phyloP scores from a whole-genome alignment of 2,888 invertebrate species.

The Caradrina clavipalpis region DNA sequence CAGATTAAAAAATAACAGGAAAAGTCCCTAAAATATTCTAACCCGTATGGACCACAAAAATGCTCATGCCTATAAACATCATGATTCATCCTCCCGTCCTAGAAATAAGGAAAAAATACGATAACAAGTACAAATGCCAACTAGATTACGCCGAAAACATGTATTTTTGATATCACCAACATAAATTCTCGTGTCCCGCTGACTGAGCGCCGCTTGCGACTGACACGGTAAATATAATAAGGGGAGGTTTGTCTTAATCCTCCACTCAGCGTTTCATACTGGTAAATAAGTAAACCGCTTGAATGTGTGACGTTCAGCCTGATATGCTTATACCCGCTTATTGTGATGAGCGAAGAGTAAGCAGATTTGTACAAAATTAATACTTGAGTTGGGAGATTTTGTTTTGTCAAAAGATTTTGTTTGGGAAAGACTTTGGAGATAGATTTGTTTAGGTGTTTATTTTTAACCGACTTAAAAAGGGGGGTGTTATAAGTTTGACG shows the following conservation, averaged over 20 bases:
- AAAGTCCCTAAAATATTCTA: background rate
- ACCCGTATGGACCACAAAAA: background rate
- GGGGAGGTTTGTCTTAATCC: conserved; percentile 57
- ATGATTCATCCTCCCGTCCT: conserved; percentile 7
- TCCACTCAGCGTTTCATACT: conserved; percentile 57
- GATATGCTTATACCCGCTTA: conserved; percentile 36
- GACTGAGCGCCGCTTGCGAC: conserved; percentile 51
- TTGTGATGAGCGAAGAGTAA: conserved; percentile 22
- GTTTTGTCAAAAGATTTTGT: conserved; percentile 9
- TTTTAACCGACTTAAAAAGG: no score
- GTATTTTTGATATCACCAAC: conserved; percentile 47
- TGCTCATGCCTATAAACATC: background rate
- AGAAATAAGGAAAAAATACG: conserved; percentile 17
- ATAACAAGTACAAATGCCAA: conserved; percentile 28
- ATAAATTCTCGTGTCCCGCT: conserved; percentile 53
- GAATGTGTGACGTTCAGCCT: conserved; percentile 40
- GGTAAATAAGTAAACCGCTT: conserved; percentile 49
- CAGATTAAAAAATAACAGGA: background rate
- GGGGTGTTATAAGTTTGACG: no score
- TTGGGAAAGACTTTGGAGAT: background rate
- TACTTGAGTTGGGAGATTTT: conserved; percentile 15
- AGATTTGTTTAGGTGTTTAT: background rate
- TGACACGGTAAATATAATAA: conserved; percentile 60
- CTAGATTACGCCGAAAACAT: conserved; percentile 30
- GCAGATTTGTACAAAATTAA: conserved; percentile 32